phyloP scores from a whole-genome alignment of 2,113 vertebrate genomes.

The Mungos mungo region DNA sequence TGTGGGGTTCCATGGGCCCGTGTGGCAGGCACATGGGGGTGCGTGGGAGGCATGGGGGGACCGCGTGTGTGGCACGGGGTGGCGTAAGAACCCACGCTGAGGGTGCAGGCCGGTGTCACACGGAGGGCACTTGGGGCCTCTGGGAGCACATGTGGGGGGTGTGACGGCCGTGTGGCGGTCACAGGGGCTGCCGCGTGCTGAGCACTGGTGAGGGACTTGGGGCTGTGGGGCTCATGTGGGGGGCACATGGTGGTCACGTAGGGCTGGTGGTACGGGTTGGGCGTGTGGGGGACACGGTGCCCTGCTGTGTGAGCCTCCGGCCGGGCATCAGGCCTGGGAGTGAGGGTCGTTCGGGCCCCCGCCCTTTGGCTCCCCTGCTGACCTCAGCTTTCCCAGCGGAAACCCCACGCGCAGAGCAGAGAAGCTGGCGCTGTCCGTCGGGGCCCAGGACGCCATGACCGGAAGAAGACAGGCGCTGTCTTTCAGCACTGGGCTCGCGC shows the following conservation, averaged over 20 bases:
- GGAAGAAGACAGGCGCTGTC: fast-evolving
- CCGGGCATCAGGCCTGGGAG: neutral
- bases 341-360: too few relatives aligned
- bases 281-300: neutral
- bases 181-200: too few relatives aligned
- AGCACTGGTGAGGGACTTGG: too few relatives aligned
- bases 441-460: fast-evolving
- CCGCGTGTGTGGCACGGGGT: too few relatives aligned
- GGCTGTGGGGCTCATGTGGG: neutral
- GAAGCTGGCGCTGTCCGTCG: neutral
- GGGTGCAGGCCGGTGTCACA: neutral
- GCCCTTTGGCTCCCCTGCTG: neutral
- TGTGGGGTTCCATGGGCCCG: neutral
- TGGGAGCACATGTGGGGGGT: too few relatives aligned
- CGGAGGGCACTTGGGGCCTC: too few relatives aligned
- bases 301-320: neutral
- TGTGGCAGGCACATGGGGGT: neutral
- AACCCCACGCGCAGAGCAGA: neutral
- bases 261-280: neutral
- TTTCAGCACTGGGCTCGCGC: fast-evolving
- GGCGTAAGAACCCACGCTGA: too few relatives aligned
- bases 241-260: neutral
- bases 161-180: neutral
- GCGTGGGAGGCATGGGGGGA: too few relatives aligned
- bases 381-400: neutral